Percentiles rank a stretch among this genome's conserved stretches.
Conservation (phyloP, 2,797 vertebrate genomes). For the Melanogrammus aeglefinus region DNA sequence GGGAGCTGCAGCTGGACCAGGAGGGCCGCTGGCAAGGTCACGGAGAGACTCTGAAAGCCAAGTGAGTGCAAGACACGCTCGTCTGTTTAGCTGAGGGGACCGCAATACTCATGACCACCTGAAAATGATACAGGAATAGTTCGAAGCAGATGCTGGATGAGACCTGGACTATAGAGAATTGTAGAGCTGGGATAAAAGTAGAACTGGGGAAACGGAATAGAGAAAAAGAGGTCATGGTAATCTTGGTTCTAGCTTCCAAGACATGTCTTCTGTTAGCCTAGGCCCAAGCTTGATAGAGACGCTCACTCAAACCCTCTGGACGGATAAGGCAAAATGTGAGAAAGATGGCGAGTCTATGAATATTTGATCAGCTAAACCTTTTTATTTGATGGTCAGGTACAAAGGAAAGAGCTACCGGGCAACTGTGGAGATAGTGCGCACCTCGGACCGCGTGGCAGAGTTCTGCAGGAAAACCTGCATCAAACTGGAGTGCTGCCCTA, state of each 20-base stretch:
- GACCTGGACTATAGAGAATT: neutral
- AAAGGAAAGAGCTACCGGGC: slow-evolving; percentile 98
- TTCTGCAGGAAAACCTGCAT: slow-evolving; percentile 98
- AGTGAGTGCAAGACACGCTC: slow-evolving; percentile 75
- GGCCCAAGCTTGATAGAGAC: no score
- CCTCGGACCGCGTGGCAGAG: slow-evolving; percentile 90
- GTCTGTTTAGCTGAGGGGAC: neutral
- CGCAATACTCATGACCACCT: slow-evolving; percentile 17
- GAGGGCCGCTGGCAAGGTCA: slow-evolving; percentile 93
- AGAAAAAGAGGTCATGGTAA: no score
- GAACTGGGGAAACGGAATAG: neutral
- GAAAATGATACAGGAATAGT: slow-evolving; percentile 35
- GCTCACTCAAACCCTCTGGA: no score
- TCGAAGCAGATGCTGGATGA: slow-evolving; percentile 11
- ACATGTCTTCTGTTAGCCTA: no score
- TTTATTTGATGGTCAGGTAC: slow-evolving; percentile 75
- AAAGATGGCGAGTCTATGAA: neutral
- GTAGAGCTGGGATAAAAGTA: neutral
- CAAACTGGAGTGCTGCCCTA: slow-evolving; percentile 95
- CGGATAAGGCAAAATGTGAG: no score
- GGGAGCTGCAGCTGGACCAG: slow-evolving; percentile 94
- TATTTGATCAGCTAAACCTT: neutral
- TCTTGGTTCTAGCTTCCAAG: no score
- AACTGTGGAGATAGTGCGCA: slow-evolving; percentile 94
- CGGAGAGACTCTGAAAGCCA: slow-evolving; percentile 96